Evolutionary conservation across 1,140 invertebrate genomes (phyloP).

Genomic region (Charaxes varanes): DNA sequence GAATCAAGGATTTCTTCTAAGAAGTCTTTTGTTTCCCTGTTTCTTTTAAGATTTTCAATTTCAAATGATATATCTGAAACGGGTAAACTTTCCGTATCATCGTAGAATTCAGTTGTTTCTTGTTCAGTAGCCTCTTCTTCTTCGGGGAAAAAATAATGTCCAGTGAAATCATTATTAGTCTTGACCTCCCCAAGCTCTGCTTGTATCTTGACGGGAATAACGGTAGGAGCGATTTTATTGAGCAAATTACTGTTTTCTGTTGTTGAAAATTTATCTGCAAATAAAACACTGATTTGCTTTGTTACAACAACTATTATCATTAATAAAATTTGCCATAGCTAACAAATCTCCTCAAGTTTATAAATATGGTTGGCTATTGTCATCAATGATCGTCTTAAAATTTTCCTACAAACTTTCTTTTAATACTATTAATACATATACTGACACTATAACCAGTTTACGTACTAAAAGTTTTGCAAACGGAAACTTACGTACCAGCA

Average conservation of each 20-base stretch:
- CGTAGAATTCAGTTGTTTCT: constrained; percentile 40
- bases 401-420: too few species aligned
- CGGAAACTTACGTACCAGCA: constrained; percentile 34
- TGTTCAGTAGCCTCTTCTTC: constrained; percentile 30
- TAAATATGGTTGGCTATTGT: too few species aligned
- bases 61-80: constrained; percentile 42
- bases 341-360: too few species aligned
- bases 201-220: constrained; percentile 42
- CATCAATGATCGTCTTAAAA: too few species aligned
- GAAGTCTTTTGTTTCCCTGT: constrained; percentile 47
- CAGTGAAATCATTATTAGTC: constrained; percentile 47
- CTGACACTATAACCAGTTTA: too few species aligned
- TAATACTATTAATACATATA: too few species aligned
- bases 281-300: constrained; percentile 1
- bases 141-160: constrained; percentile 65
- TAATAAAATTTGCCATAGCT: too few species aligned
- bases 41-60: constrained; percentile 52
- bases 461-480: too few species aligned
- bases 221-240: constrained; percentile 20
- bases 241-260: constrained; percentile 7
- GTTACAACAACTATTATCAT: constrained; percentile 1
- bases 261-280: constrained; percentile 38
- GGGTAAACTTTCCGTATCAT: constrained; percentile 37
- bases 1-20: constrained; percentile 58
- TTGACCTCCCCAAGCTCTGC: constrained; percentile 48